Percentiles rank a stretch among this genome's conserved stretches.
phyloP scores from a whole-genome alignment of 2,113 vertebrate genomes.

The Centropus unirufus region DNA sequence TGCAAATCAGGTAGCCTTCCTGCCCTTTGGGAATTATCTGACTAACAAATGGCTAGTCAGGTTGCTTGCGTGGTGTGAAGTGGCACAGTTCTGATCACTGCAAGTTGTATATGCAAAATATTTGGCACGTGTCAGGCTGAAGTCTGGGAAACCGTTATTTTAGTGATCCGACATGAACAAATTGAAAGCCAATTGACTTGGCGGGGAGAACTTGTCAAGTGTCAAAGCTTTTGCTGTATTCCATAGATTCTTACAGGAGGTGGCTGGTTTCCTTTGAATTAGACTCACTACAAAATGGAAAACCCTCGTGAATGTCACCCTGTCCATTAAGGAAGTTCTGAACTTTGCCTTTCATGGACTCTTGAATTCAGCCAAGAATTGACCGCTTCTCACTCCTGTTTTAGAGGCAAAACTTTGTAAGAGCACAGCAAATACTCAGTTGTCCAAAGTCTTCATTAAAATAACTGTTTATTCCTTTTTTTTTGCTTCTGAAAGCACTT shows the following conservation, averaged over 20 bases:
- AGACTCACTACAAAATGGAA: neutral
- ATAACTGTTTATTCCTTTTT: neutral
- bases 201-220: neutral
- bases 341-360: constrained; percentile 4
- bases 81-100: neutral
- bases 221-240: neutral
- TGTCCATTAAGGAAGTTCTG: neutral
- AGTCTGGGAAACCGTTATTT: neutral
- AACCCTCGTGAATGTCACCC: neutral
- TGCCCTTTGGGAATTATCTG: neutral
- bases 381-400: neutral
- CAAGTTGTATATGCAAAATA: neutral
- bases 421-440: neutral
- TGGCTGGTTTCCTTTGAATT: neutral
- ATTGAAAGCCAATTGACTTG: neutral
- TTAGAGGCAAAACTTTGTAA: neutral
- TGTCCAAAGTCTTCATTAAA: constrained; percentile 17
- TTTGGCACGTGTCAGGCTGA: neutral
- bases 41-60: neutral
- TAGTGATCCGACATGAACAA: neutral
- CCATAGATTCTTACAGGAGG: neutral
- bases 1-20: neutral
- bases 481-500: constrained; percentile 30
- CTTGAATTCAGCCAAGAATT: neutral
- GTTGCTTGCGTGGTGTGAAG: neutral